phyloP scores from a whole-genome alignment of 2,797 vertebrate genomes.

The Aulostomus chinensis region DNA sequence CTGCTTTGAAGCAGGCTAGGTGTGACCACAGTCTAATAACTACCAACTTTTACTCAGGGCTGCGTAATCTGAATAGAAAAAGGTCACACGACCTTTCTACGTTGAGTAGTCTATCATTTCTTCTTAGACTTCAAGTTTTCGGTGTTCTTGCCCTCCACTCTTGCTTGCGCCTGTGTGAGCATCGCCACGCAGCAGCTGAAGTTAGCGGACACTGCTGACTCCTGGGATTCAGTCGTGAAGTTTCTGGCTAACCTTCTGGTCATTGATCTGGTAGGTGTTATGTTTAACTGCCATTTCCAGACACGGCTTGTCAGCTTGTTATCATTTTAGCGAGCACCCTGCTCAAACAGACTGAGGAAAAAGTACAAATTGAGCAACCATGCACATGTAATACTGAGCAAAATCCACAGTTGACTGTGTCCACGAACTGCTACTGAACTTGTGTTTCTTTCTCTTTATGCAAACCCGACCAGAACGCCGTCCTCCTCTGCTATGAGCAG shows the following conservation, averaged over 20 bases:
- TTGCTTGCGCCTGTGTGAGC: conserved; percentile 62
- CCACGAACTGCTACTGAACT: conserved; percentile 1
- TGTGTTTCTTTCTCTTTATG: conserved; percentile 16
- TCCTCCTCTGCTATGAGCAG: conserved; percentile 84
- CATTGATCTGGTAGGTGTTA: conserved; percentile 61
- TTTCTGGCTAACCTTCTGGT: conserved; percentile 52
- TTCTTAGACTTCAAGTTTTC: conserved; percentile 60
- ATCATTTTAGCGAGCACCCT: background rate
- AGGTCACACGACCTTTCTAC: too few species aligned
- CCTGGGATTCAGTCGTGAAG: conserved; percentile 31
- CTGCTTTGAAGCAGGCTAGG: conserved; percentile 41
- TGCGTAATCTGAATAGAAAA: background rate
- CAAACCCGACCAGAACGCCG: conserved; percentile 76
- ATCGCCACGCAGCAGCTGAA: conserved; percentile 41
- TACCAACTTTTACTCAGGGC: conserved; percentile 1
- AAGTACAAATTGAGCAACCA: background rate
- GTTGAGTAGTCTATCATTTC: background rate
- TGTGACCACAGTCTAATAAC: conserved; percentile 40
- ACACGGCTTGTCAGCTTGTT: too few species aligned
- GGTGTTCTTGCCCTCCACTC: conserved; percentile 58
- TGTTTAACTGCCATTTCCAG: conserved; percentile 46
- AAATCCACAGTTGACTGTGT: background rate
- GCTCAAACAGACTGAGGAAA: conserved; percentile 6
- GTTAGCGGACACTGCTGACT: conserved; percentile 15
- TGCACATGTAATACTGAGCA: background rate